A percentile compares a stretch with the other conserved stretches of the same genome.
Conservation (phyloP, 2,797 vertebrate genomes). For the Syncerus caffer region DNA sequence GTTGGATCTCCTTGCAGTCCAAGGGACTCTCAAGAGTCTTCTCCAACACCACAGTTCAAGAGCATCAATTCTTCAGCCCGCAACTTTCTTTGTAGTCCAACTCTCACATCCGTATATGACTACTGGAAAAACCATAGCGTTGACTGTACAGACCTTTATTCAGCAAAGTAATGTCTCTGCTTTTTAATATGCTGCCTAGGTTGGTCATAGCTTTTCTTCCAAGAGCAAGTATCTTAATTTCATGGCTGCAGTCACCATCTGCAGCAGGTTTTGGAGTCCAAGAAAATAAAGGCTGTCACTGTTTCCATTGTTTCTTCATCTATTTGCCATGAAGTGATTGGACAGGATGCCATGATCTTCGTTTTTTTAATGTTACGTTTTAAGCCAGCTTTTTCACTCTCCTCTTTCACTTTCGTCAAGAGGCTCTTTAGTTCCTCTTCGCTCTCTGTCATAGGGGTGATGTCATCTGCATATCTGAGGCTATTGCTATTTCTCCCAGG, state of each 20-base stretch:
- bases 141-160: background rate
- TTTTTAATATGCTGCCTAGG: background rate
- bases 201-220: background rate
- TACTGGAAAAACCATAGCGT: background rate
- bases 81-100: background rate
- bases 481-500: background rate
- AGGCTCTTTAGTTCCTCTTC: background rate
- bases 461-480: background rate
- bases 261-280: rapidly evolving
- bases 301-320: background rate
- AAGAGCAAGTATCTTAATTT: background rate
- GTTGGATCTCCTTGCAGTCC: background rate
- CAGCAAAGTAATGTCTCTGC: background rate
- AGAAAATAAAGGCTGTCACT: background rate
- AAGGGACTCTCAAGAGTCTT: background rate
- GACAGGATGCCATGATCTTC: background rate
- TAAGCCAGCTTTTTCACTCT: background rate
- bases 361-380: background rate
- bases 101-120: background rate
- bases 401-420: background rate
- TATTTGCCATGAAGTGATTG: background rate
- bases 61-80: background rate
- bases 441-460: background rate
- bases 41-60: background rate
- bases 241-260: background rate